Evolutionary conservation across 2,888 invertebrate species (phyloP).

Genomic region (Acholoe squamosa): DNA sequence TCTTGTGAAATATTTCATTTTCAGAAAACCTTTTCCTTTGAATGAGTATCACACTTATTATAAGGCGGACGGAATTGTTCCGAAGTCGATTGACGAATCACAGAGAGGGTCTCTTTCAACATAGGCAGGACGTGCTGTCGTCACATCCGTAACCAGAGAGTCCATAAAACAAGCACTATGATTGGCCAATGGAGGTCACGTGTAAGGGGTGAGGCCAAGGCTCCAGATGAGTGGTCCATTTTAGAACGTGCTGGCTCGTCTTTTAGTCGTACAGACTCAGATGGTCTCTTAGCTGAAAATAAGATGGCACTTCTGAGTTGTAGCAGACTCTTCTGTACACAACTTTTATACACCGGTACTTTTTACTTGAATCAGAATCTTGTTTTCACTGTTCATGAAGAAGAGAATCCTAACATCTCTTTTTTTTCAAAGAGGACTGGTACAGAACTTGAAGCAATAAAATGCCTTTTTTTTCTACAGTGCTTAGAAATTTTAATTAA

Average conservation of each 20-base stretch:
- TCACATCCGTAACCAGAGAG: constrained; percentile 40
- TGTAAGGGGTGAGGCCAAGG: not conserved
- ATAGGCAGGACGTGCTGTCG: not conserved
- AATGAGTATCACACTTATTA: not conserved
- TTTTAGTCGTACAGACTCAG: constrained; percentile 53
- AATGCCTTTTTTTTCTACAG: no score
- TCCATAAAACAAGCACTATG: constrained; percentile 49
- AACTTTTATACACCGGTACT: no score
- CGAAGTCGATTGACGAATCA: constrained; percentile 23
- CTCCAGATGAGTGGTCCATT: constrained; percentile 42
- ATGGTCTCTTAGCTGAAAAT: constrained; percentile 40
- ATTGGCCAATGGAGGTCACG: constrained; percentile 45
- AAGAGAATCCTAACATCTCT: no score
- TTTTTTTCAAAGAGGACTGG: no score
- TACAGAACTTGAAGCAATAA: no score
- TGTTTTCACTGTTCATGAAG: no score
- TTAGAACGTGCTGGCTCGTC: constrained; percentile 52
- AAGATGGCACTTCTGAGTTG: no score
- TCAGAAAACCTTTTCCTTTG: not conserved
- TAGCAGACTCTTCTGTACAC: no score
- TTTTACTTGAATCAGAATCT: no score
- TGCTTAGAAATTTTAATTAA: no score
- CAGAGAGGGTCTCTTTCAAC: not conserved
- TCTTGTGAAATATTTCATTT: no score
- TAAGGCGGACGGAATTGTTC: constrained; percentile 40